Base-by-base conservation (phyloP, 2,113 vertebrate genomes). In the Acrocephalus kingi region DNA sequence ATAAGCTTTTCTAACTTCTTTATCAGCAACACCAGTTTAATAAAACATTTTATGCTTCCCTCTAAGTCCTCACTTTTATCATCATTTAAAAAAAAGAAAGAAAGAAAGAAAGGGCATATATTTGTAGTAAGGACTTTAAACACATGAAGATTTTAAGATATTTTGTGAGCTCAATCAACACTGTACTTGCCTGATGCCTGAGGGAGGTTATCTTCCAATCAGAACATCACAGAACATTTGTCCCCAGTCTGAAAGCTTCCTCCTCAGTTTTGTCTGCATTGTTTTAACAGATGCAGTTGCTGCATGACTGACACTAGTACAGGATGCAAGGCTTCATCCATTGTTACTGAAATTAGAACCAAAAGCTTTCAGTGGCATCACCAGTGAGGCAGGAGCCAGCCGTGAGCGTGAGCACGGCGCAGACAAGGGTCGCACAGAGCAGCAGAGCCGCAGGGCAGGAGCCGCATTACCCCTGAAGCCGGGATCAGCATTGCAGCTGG, bases 401-500 rank as follows among this genome's bases (percentile, higher is more conserved):
- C 35, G 21, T 21, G 49, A n/a, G 31, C 12, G 5, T 16, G 24
- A 71, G 49, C 27, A 41, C 3, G 2, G 41, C 5, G 9, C 5
- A 21, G 23, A 17, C 4, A 0, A 33, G 56, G 12, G 15, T 5
- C n/a, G 49, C 23, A 30, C 9, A 18, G 4, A 31, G 75, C 21
- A 83, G 52, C 16, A 35, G 48, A 41, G 27, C 27, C 30, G 25
- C 13, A 23, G 41, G 23, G 51, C 18, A 35, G 8, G 18, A 81
- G 45, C 31, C 10, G 5, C 51, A 2, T 16, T 27, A 25, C 7
- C 13, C 45, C 23, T 39, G 25, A 62, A 16, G 10, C 31, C 25
- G 3, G 21, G 52, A 9, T 3, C 2, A 0, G 54, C 31, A 54
- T 1, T 4, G 2, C 23, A 48, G 43, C 64, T 71, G 1, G 1